These are phyloP conservation scores for Drosophila elegans DNA, from an alignment of 1,140 invertebrate species.

Conservation along the genomic window DNA sequence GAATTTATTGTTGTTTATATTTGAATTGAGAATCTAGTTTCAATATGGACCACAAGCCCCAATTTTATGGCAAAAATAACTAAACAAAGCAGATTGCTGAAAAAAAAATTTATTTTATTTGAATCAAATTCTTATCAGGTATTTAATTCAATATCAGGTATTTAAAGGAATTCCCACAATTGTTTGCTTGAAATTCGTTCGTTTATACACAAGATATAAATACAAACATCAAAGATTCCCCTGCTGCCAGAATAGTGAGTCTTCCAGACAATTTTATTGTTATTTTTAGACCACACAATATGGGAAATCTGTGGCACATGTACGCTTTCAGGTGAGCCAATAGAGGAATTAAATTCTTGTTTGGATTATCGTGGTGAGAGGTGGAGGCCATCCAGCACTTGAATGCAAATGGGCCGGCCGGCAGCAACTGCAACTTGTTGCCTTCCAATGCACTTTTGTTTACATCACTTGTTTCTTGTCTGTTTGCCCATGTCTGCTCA, in stretches of 20 bases:
- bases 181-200: slow-evolving; percentile 3
- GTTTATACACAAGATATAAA: slow-evolving; percentile 8
- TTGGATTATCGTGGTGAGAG: slow-evolving; percentile 25
- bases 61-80: slow-evolving; percentile 16
- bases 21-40: slow-evolving; percentile 21
- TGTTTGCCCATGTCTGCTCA: neutral
- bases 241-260: no score
- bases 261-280: slow-evolving; percentile 26
- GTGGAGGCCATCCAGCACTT: slow-evolving; percentile 29
- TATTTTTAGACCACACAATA: slow-evolving; percentile 41
- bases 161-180: neutral
- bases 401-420: slow-evolving; percentile 26
- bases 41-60: slow-evolving; percentile 38
- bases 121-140: neutral
- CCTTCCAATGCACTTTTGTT: slow-evolving; percentile 41
- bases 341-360: slow-evolving; percentile 35
- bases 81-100: slow-evolving; percentile 2
- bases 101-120: slow-evolving; percentile 4
- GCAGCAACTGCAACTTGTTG: slow-evolving; percentile 54
- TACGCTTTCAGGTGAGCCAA: slow-evolving; percentile 14
- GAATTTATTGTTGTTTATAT: slow-evolving; percentile 43
- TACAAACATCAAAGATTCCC: neutral
- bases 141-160: slow-evolving; percentile 7
- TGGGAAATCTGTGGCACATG: slow-evolving; percentile 18
- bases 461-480: slow-evolving; percentile 33